These are phyloP conservation scores for Ochropleura leucogaster DNA, from an alignment of 2,888 invertebrate genomes.

Conservation along the genomic window DNA sequence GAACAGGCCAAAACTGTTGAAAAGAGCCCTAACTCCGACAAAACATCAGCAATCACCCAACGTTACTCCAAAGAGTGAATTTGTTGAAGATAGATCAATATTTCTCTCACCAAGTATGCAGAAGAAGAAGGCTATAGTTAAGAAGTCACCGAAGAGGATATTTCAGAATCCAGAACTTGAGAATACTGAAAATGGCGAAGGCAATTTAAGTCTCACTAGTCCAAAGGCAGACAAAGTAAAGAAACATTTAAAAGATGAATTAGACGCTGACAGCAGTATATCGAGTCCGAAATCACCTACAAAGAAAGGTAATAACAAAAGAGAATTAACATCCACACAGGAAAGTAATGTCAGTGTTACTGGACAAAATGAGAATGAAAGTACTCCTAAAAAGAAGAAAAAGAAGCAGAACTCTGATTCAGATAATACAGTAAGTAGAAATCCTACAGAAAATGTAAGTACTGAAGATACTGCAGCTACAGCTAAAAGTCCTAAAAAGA, in stretches of 20 bases:
- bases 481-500: constrained; percentile 63
- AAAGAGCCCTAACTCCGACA: constrained; percentile 84
- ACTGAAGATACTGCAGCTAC: constrained; percentile 14
- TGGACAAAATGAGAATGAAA: constrained; percentile 67
- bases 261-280: constrained; percentile 71
- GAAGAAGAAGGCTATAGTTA: constrained; percentile 86
- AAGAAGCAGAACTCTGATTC: constrained; percentile 64
- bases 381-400: constrained; percentile 77
- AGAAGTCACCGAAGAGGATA: constrained; percentile 88
- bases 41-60: constrained; percentile 86
- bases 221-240: constrained; percentile 86
- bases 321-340: constrained; percentile 38
- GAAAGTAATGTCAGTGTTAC: constrained; percentile 52
- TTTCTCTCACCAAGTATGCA: constrained; percentile 85
- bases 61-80: constrained; percentile 86
- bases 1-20: constrained; percentile 86
- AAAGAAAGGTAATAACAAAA: constrained; percentile 57
- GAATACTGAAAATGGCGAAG: constrained; percentile 74
- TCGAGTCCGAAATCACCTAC: constrained; percentile 57
- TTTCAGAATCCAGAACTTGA: constrained; percentile 84
- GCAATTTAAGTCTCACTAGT: constrained; percentile 67
- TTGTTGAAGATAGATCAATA: constrained; percentile 83
- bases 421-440: constrained; percentile 27
- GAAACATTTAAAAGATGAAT: constrained; percentile 81
- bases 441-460: constrained; percentile 17